These are phyloP conservation scores for Neodiprion fabricii DNA, from an alignment of 1,140 invertebrate genomes.

Conservation along the genomic window DNA sequence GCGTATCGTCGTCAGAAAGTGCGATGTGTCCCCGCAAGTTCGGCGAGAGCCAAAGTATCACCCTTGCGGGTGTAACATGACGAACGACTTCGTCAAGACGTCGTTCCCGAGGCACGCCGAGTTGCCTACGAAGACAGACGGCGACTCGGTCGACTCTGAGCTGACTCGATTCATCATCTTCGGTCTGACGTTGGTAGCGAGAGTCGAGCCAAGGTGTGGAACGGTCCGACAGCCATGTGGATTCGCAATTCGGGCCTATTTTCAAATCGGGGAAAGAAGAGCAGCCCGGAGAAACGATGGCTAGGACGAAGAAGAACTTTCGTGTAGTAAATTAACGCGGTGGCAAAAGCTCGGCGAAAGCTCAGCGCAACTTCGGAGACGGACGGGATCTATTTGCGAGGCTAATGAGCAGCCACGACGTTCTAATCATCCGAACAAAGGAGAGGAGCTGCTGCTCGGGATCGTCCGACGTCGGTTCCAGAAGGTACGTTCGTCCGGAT, in stretches of 20 bases:
- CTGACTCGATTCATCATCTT: neutral
- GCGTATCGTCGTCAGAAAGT: neutral
- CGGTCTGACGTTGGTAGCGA: neutral
- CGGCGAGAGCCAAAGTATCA: neutral
- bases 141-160: neutral
- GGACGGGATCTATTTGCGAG: neutral
- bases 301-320: too few species aligned
- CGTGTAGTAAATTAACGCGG: too few species aligned
- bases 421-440: constrained; percentile 1
- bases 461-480: too few species aligned
- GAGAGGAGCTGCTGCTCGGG: neutral
- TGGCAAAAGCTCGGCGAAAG: neutral
- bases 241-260: too few species aligned
- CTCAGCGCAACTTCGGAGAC: neutral
- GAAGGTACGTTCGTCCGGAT: too few species aligned
- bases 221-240: too few species aligned
- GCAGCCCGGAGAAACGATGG: too few species aligned
- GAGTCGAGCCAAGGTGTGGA: neutral
- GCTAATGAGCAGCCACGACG: neutral
- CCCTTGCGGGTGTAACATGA: neutral
- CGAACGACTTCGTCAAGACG: constrained; percentile 6
- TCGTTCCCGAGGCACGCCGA: neutral
- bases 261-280: too few species aligned
- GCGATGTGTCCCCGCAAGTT: neutral
- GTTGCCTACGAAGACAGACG: constrained; percentile 1